Conservation (phyloP, 1,140 invertebrate genomes). For the Orussus abietinus region DNA sequence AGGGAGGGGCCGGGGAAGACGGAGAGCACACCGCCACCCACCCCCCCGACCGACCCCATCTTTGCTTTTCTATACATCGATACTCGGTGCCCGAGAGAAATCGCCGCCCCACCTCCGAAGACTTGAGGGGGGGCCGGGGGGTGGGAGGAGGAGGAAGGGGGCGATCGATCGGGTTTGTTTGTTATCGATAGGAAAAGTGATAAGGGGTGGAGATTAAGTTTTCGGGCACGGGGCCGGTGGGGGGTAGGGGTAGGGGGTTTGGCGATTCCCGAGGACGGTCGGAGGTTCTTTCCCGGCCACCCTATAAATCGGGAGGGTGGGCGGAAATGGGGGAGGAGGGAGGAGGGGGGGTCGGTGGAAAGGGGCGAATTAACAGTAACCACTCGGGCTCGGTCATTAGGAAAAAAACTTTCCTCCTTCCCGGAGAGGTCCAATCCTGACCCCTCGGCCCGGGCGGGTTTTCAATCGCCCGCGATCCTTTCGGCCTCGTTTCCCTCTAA, state of each 20-base stretch:
- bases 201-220: background rate
- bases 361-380: slow-evolving; percentile 45
- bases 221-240: slow-evolving; percentile 1
- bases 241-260: background rate
- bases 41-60: slow-evolving; percentile 7
- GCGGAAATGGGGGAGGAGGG: too few relatives aligned
- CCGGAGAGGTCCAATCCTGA: slow-evolving; percentile 32
- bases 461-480: slow-evolving; percentile 38
- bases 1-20: background rate
- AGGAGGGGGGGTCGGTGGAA: slow-evolving; percentile 12
- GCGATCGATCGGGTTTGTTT: slow-evolving; percentile 1
- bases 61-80: slow-evolving; percentile 15
- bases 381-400: slow-evolving; percentile 42
- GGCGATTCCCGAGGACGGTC: background rate
- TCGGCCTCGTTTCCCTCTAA: slow-evolving; percentile 32
- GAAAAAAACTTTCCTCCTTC: slow-evolving; percentile 40
- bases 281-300: too few relatives aligned
- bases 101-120: slow-evolving; percentile 15
- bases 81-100: slow-evolving; percentile 24
- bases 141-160: slow-evolving; percentile 8
- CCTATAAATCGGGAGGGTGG: too few relatives aligned
- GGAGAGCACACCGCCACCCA: slow-evolving; percentile 3
- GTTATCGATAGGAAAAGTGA: slow-evolving; percentile 6
- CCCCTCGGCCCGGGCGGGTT: slow-evolving; percentile 31
- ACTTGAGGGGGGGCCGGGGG: slow-evolving; percentile 11